Conservation (phyloP, 2,113 vertebrate species). For the Anolis carolinensis region DNA sequence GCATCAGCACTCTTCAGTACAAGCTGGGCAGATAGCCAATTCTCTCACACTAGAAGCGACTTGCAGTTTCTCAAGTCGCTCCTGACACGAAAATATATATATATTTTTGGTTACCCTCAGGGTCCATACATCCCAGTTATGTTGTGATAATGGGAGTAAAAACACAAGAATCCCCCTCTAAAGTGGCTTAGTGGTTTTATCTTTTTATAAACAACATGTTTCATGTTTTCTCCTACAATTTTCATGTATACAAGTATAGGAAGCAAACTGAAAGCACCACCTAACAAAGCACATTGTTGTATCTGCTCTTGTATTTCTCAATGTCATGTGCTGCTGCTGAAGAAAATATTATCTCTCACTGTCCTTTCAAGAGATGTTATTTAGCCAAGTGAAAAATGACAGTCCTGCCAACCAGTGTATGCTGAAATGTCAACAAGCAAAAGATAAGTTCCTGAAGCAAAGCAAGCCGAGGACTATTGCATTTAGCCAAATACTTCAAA, state of each 20-base stretch:
- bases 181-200: neutral
- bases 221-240: neutral
- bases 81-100: too few relatives aligned
- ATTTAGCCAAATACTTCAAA: neutral
- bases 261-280: slow-evolving; percentile 30
- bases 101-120: slow-evolving; percentile 7
- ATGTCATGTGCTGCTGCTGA: slow-evolving; percentile 20
- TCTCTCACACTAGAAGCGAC: too few relatives aligned
- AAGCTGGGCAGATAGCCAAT: too few relatives aligned
- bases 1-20: too few relatives aligned
- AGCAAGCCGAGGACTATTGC: neutral
- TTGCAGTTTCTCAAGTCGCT: too few relatives aligned
- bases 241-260: neutral
- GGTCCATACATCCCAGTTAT: neutral
- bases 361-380: slow-evolving; percentile 48
- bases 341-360: slow-evolving; percentile 49
- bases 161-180: neutral
- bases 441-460: slow-evolving; percentile 26
- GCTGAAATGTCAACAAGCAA: slow-evolving; percentile 51
- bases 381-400: slow-evolving; percentile 45
- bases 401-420: slow-evolving; percentile 18
- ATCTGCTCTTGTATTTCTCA: slow-evolving; percentile 42
- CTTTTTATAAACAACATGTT: slow-evolving; percentile 24
- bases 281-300: slow-evolving; percentile 7
- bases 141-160: slow-evolving; percentile 10